Percentiles rank a stretch among this genome's conserved stretches.
phyloP scores from a whole-genome alignment of 2,113 vertebrate species.

The Callaeas wilsoni region DNA sequence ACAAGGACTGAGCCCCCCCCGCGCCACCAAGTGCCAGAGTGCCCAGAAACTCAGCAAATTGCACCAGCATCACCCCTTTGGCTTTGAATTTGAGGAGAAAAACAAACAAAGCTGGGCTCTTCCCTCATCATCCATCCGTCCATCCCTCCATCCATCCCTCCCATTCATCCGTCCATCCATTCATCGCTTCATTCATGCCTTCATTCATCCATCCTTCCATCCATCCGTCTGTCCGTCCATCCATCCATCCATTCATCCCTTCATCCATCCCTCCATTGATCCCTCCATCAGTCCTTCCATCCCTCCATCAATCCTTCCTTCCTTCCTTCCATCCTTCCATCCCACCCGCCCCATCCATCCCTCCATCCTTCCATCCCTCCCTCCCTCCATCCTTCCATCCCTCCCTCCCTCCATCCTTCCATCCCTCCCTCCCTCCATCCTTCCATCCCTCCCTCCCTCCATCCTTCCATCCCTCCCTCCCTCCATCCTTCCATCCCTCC shows the following conservation, averaged over 20 bases:
- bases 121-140: rapidly evolving
- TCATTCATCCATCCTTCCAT: not conserved
- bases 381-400: not conserved
- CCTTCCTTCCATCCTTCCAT: too few relatives aligned
- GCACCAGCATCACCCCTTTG: not conserved
- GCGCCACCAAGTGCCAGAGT: not conserved
- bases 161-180: not conserved
- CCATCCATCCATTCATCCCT: not conserved
- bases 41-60: not conserved
- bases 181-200: not conserved
- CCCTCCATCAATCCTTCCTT: too few relatives aligned
- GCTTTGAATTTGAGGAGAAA: not conserved
- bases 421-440: not conserved
- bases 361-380: not conserved
- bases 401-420: too few relatives aligned
- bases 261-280: not conserved
- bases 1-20: slow-evolving; percentile 20
- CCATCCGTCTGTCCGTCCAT: not conserved
- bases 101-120: not conserved
- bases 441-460: not conserved
- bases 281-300: not conserved
- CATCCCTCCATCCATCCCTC: not conserved
- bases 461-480: not conserved
- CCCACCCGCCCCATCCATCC: not conserved
- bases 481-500: not conserved